Evolutionary conservation across 2,113 vertebrate species (phyloP), one percentile per base, ranked within the genome.

Genomic region (Tragelaphus buxtoni): DNA sequence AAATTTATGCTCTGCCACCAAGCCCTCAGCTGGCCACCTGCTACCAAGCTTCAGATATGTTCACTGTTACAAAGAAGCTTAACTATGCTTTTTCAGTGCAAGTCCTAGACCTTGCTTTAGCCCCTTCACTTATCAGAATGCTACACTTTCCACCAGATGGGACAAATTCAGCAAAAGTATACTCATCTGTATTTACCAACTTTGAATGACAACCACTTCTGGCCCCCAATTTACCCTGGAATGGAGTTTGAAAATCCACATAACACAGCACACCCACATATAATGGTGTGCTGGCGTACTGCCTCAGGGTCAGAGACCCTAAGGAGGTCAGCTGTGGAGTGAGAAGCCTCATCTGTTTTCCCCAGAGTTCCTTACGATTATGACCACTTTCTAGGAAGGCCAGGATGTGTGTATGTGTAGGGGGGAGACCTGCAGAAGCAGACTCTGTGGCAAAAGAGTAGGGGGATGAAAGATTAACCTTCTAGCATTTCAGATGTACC

Each of bases 1-100:
- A 98, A 99, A 98, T 98, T 97, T 97, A 65, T 96, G 45, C 81
- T 95, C 30, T 96, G 97, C 65, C 94, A 2, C 79, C 79, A 98
- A 94, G 74, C 81, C 84, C 91, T 95, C n/a, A 96, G 84, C 28
- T 89, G 56, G 97, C 61, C 60, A 92, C 35, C 11, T 83, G 51
- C 47, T 28, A 87, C 1, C 60, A 97, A 94, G 82, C 24, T 22
- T 97, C 45, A 84, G 58, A 20, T 45, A 97, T 56, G 61, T 88
- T 89, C 56, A 92, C 55, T 65, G 45, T 12, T 65, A 32, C 47
- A 94, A n/a, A 45, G 9, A 51, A 1, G 0, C 55, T 72, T 84
- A 91, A 83, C 65, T 87, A 88, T 47, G 7, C n/a, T 83, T 88
- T 85, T 87, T 55, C 55, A 69, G 12, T 65, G 32, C 17, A 97